phyloP scores from a whole-genome alignment of 2,113 vertebrate species.

The Phyllostomus discolor region DNA sequence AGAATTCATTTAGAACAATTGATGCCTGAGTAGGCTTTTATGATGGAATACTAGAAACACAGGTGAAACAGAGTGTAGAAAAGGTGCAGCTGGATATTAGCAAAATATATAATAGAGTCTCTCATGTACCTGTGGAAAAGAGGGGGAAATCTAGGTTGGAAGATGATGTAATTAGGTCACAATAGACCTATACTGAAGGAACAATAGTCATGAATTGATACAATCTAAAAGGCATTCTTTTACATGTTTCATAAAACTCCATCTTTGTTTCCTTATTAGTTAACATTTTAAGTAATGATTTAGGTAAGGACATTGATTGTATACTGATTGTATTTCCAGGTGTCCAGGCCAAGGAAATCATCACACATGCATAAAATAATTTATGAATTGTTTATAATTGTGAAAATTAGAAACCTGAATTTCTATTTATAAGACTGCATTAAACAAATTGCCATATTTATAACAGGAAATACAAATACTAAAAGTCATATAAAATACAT shows the following conservation, averaged over 20 bases:
- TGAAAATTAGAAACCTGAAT: neutral
- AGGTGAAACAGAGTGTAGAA: neutral
- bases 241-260: neutral
- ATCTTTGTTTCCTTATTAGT: neutral
- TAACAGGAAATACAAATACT: neutral
- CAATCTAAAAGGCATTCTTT: neutral
- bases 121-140: neutral
- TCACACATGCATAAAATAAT: neutral
- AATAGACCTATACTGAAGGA: neutral
- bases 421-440: neutral
- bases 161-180: neutral
- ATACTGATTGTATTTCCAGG: neutral
- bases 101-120: neutral
- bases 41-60: neutral
- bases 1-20: neutral
- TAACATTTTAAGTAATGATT: neutral
- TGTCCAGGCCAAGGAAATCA: neutral
- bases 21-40: neutral
- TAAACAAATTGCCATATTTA: neutral
- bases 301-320: neutral
- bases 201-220: neutral
- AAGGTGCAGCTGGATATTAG: neutral
- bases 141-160: neutral
- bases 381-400: neutral
- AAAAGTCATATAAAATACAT: neutral